phyloP scores from a whole-genome alignment of 2,888 invertebrate genomes.

The Eubasilissa splendida region DNA sequence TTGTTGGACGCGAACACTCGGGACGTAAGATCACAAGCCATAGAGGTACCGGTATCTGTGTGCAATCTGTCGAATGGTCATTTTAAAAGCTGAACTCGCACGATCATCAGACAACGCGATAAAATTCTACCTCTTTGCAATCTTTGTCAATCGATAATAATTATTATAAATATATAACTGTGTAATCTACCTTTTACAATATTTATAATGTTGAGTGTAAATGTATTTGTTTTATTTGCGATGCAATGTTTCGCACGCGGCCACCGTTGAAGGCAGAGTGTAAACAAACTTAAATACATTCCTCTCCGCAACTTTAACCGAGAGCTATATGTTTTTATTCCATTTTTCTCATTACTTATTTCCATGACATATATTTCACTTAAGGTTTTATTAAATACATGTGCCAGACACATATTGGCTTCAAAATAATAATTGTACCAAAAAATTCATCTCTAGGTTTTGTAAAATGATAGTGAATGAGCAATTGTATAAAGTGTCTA shows the following conservation, averaged over 20 bases:
- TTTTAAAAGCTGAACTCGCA: too few species aligned
- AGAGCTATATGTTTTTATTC: conserved; percentile 15
- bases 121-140: conserved; percentile 24
- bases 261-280: not conserved
- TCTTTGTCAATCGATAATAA: conserved; percentile 24
- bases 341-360: conserved; percentile 25
- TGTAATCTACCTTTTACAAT: not conserved
- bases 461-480: conserved; percentile 49
- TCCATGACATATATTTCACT: conserved; percentile 46
- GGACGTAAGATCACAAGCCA: not conserved
- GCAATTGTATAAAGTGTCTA: conserved; percentile 48
- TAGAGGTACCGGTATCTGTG: too few species aligned
- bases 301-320: conserved; percentile 22
- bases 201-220: conserved; percentile 24
- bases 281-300: conserved; percentile 29
- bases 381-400: not conserved
- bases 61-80: too few species aligned
- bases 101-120: conserved; percentile 12
- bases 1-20: not conserved
- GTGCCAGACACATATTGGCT: conserved; percentile 18
- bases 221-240: not conserved
- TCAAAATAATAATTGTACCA: conserved; percentile 42
- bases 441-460: conserved; percentile 42
- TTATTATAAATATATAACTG: conserved; percentile 8
- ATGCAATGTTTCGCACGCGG: not conserved